phyloP scores from a whole-genome alignment of 2,797 vertebrate genomes.

The Diplodus sargus region DNA sequence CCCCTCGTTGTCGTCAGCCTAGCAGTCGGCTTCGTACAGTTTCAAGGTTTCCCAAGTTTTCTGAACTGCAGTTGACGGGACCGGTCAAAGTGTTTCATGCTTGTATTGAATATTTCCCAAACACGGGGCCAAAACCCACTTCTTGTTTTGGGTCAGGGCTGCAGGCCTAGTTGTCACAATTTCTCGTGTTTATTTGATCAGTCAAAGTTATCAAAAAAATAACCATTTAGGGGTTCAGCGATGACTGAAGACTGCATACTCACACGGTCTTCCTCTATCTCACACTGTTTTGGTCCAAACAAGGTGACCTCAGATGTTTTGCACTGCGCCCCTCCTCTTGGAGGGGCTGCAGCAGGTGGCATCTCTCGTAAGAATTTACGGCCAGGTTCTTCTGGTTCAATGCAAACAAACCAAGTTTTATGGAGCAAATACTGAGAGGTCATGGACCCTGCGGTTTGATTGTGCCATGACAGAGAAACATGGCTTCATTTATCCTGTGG shows the following conservation, averaged over 20 bases:
- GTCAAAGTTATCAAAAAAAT: slow-evolving; percentile 28
- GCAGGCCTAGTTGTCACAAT: not conserved
- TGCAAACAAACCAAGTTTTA: slow-evolving; percentile 73
- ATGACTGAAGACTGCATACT: not conserved
- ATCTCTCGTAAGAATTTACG: slow-evolving; percentile 72
- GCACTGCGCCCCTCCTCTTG: slow-evolving; percentile 33
- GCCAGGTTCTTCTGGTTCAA: slow-evolving; percentile 71
- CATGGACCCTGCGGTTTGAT: slow-evolving; percentile 54
- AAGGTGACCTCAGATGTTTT: slow-evolving; percentile 58
- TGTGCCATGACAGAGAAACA: slow-evolving; percentile 47
- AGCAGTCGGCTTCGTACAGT: slow-evolving; percentile 17
- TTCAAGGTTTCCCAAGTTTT: slow-evolving; percentile 60
- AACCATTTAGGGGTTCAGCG: slow-evolving; percentile 4
- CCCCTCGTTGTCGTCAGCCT: slow-evolving; percentile 56
- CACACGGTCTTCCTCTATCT: not conserved
- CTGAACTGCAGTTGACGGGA: slow-evolving; percentile 32
- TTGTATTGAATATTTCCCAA: slow-evolving; percentile 61
- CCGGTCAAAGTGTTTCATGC: slow-evolving; percentile 18
- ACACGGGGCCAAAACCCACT: slow-evolving; percentile 29
- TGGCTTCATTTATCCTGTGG: slow-evolving; percentile 21
- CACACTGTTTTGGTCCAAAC: slow-evolving; percentile 42
- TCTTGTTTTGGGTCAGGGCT: slow-evolving; percentile 37
- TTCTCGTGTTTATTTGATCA: slow-evolving; percentile 34
- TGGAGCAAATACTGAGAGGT: slow-evolving; percentile 70
- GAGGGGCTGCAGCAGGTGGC: slow-evolving; percentile 70